phyloP scores from a whole-genome alignment of 2,797 vertebrate genomes.

The Sebastolobus altivelis region DNA sequence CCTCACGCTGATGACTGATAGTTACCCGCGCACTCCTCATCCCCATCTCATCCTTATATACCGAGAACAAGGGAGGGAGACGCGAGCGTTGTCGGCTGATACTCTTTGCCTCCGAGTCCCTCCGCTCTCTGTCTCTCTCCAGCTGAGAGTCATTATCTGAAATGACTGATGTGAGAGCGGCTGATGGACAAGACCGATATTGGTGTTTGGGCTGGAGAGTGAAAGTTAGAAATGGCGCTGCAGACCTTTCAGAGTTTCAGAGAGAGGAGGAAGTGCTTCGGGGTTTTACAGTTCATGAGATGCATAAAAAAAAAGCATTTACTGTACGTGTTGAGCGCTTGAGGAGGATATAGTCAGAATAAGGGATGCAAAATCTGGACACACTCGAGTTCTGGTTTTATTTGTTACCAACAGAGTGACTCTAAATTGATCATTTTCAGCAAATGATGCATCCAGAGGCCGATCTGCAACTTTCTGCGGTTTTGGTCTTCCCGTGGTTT shows the following conservation, averaged over 20 bases:
- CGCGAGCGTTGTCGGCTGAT: constrained; percentile 45
- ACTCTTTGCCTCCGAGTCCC: constrained; percentile 34
- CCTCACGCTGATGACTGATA: constrained; percentile 77
- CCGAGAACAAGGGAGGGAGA: constrained; percentile 62
- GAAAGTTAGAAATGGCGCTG: constrained; percentile 48
- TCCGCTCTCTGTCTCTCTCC: constrained; percentile 36
- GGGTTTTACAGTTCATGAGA: constrained; percentile 33
- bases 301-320: background rate
- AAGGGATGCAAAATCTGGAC: background rate
- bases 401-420: background rate
- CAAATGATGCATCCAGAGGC: background rate
- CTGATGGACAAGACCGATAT: constrained; percentile 72
- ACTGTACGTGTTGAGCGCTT: background rate
- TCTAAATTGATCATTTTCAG: background rate
- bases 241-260: constrained; percentile 38
- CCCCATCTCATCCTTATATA: constrained; percentile 60
- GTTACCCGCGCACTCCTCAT: constrained; percentile 70
- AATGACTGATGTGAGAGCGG: constrained; percentile 69
- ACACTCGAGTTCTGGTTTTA: background rate
- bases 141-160: constrained; percentile 73
- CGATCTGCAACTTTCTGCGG: background rate
- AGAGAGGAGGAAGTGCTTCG: constrained; percentile 29
- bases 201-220: constrained; percentile 53
- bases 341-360: background rate
- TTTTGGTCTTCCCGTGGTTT: background rate